Conservation (phyloP, 2,797 vertebrate species). For the Megalops cyprinoides region DNA sequence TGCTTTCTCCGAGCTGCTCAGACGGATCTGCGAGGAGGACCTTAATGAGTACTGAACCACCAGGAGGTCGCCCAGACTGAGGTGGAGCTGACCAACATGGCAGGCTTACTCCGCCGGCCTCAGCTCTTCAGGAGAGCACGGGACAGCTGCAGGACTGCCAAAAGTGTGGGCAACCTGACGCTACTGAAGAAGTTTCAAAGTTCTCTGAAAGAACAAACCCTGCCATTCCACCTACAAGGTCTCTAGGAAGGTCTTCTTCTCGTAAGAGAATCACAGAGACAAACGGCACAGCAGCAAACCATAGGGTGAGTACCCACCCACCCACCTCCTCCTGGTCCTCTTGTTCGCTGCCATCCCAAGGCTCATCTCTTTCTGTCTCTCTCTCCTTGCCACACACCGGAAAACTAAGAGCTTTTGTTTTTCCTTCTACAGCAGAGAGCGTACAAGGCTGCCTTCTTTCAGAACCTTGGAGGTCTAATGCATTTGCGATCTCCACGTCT, state of each 20-base stretch:
- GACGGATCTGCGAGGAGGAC: no score
- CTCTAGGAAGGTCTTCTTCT: constrained; percentile 30
- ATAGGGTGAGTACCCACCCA: no score
- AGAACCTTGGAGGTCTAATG: constrained; percentile 64
- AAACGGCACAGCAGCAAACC: background rate
- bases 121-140: no score
- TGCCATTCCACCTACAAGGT: constrained; percentile 43
- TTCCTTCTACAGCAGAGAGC: constrained; percentile 49
- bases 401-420: constrained; percentile 64
- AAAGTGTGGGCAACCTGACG: no score
- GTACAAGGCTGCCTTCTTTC: constrained; percentile 59
- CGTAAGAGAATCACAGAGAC: constrained; percentile 17
- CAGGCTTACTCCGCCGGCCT: no score
- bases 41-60: no score
- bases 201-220: constrained; percentile 15
- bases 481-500: constrained; percentile 67
- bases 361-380: constrained; percentile 49
- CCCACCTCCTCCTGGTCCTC: no score
- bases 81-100: no score
- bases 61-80: no score
- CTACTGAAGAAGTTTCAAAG: no score
- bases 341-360: constrained; percentile 45
- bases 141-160: no score
- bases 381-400: constrained; percentile 44
- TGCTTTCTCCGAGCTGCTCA: no score